Evolutionary conservation across 2,113 vertebrate species (phyloP), one percentile per base, ranked within the genome.

Genomic region (Accipiter virgatus): DNA sequence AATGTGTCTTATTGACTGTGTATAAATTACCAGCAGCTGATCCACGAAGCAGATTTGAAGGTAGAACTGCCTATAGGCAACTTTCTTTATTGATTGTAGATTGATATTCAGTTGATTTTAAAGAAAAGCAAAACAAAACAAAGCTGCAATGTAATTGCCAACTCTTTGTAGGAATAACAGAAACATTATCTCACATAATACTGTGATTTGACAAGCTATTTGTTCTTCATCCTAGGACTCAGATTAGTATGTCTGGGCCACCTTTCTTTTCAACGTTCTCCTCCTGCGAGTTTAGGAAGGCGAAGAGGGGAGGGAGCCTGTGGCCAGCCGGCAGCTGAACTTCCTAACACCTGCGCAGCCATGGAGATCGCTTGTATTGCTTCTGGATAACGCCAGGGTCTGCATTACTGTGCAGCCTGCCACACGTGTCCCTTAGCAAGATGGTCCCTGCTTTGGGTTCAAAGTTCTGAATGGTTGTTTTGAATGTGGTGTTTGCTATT

Each of bases 21-120:
- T 95, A 92, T 97, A 97, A 98, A 98, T 98, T 98, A 97, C 96
- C 97, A 95, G 94, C 95, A 97, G 97, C 97, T 83, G 97, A 97
- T 98, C 97, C 96, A 96, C 92, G 96, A 97, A 97, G 97, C 42
- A 97, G 96, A 98, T 97, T 95, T 92, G 96, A 97, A 97, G 94
- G 81, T 59, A 83, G 92, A 97, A 95, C 27, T 96, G 95, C 97
- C 97, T 94, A 79, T 56, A 62, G 97, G 97, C 97, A 96, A 81
- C 84, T 88, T 87, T 18, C 71, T 65, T 77, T 95, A 98, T 97
- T 95, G 98, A 98, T 98, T 93, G 95, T 13, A 92, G 89, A 98
- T 98, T 97, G 98, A 98, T 97, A 98, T 91, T 97, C 80, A 38
- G 93, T 88, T 95, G 98, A 98, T 98, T 97, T 97, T 96, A 90